Percentiles rank a stretch among this genome's conserved stretches.
phyloP scores from a whole-genome alignment of 2,797 vertebrate genomes.

The Muscicapa striata region DNA sequence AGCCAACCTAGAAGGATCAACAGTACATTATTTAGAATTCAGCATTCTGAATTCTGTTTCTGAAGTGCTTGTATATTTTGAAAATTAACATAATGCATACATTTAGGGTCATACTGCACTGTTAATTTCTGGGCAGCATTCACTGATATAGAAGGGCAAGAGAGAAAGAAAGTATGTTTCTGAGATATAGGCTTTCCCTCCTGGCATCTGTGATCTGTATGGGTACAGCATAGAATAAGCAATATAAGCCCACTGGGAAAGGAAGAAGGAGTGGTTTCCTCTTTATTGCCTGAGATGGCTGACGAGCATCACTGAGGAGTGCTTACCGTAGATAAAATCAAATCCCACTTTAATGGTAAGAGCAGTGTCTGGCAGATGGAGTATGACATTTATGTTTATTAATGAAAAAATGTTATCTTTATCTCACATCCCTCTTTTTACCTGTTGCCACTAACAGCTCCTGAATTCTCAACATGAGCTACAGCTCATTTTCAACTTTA shows the following conservation, averaged over 20 bases:
- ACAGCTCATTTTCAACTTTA: neutral
- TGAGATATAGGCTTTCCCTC: neutral
- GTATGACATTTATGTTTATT: neutral
- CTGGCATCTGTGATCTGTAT: neutral
- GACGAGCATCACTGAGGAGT: neutral
- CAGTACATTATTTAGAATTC: neutral
- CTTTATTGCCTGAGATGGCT: neutral
- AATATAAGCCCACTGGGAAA: neutral
- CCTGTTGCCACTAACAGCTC: neutral
- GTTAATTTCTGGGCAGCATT: neutral
- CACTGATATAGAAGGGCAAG: neutral
- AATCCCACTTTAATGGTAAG: neutral
- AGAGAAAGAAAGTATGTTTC: neutral
- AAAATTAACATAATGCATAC: neutral
- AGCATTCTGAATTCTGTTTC: neutral
- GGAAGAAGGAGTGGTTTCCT: neutral
- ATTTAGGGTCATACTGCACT: neutral
- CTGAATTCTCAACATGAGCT: neutral
- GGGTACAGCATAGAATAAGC: neutral
- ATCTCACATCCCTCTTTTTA: neutral
- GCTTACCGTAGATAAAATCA: neutral
- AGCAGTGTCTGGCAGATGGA: neutral
- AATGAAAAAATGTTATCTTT: neutral
- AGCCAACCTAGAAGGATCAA: conserved; percentile 79
- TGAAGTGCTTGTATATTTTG: neutral